Conservation (phyloP, 2,113 vertebrate species). For the Engystomops pustulosus region DNA sequence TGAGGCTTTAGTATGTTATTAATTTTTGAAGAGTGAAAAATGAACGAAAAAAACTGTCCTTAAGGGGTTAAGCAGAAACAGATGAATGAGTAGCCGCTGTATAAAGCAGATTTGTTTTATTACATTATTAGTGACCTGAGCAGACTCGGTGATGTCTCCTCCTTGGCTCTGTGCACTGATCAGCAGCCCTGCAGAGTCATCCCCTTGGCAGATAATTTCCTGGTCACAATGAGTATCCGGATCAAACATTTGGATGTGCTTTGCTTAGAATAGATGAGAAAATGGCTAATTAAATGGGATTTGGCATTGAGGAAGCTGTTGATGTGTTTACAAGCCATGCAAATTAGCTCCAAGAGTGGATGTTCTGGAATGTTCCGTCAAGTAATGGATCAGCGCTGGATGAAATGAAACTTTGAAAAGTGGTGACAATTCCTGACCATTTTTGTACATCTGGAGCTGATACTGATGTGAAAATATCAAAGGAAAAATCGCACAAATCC, state of each 20-base stretch:
- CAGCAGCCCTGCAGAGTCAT: slow-evolving; percentile 26
- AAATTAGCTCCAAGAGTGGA: not conserved
- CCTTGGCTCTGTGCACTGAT: slow-evolving; percentile 11
- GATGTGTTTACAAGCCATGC: slow-evolving; percentile 9
- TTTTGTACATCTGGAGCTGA: not conserved
- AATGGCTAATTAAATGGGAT: slow-evolving; percentile 42
- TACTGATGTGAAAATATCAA: no score
- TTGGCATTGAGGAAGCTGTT: slow-evolving; percentile 12
- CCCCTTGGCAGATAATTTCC: slow-evolving; percentile 22
- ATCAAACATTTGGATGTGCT: not conserved
- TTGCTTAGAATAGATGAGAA: slow-evolving; percentile 27
- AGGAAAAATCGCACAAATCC: no score
- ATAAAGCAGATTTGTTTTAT: not conserved
- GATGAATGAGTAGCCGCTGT: no score
- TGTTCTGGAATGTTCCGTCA: slow-evolving; percentile 16
- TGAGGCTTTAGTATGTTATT: no score
- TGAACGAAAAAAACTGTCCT: no score
- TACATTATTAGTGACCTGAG: no score
- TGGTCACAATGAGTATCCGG: slow-evolving; percentile 26
- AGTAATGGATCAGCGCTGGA: not conserved
- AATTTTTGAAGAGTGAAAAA: no score
- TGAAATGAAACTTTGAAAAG: not conserved
- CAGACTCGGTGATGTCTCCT: not conserved
- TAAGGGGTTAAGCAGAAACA: no score
- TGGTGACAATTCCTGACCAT: not conserved